phyloP scores from a whole-genome alignment of 37 sponge, comb jelly and placozoan genomes.

The Mnemiopsis leidyi region DNA sequence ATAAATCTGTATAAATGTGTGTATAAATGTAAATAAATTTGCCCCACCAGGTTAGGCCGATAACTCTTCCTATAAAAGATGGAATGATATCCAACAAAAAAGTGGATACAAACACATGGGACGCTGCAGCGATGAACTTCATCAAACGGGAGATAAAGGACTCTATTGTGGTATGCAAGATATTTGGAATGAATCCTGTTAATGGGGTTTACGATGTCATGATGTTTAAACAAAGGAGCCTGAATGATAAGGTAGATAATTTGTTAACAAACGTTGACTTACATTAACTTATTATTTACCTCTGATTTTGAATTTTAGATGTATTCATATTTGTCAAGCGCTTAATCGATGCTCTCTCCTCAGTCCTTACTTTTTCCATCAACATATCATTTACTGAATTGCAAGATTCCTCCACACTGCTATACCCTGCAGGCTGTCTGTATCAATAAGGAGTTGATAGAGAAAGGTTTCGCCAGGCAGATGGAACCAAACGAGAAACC shows the following conservation, averaged over 20 bases:
- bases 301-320: too few relatives aligned
- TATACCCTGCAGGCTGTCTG: background rate
- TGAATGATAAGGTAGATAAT: background rate
- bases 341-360: too few relatives aligned
- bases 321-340: too few relatives aligned
- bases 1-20: too few relatives aligned
- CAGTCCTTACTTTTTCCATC: too few relatives aligned
- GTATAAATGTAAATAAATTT: too few relatives aligned
- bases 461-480: background rate
- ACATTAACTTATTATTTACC: too few relatives aligned
- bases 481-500: background rate
- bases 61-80: background rate
- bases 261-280: too few relatives aligned
- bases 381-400: too few relatives aligned
- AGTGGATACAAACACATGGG: background rate
- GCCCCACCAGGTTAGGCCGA: conserved; percentile 6
- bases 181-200: background rate
- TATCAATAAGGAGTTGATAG: background rate
- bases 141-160: background rate
- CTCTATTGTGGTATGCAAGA: conserved; percentile 6
- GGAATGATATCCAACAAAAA: background rate
- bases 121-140: background rate
- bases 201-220: conserved; percentile 7
- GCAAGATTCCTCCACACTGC: too few relatives aligned
- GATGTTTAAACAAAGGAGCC: background rate